Percentiles rank a stretch among this genome's conserved stretches.
Conservation (phyloP, 1,140 invertebrate genomes). For the Gonioctena quinquepunctata region DNA sequence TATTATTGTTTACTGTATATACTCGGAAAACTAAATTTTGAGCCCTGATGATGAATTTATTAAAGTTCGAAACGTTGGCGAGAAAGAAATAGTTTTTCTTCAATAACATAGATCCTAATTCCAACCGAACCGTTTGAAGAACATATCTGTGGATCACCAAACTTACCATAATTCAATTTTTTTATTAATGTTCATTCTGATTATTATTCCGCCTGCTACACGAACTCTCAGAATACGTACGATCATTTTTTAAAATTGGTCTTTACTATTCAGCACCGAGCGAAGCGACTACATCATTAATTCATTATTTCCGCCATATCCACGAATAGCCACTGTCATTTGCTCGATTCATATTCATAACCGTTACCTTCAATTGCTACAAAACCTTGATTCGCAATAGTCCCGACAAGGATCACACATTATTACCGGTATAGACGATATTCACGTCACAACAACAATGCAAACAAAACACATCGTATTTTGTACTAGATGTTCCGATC, state of each 20-base stretch:
- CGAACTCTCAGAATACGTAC: neutral
- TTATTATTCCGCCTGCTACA: neutral
- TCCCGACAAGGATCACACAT: neutral
- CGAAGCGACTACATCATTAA: neutral
- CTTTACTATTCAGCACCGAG: neutral
- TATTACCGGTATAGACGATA: neutral
- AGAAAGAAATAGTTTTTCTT: no score
- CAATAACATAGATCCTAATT: no score
- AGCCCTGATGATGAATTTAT: no score
- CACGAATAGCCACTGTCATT: neutral
- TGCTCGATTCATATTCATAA: neutral
- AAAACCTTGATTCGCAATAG: neutral
- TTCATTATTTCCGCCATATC: constrained; percentile 3
- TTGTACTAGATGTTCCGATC: no score
- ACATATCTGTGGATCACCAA: no score
- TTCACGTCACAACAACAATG: neutral
- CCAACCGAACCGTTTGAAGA: no score
- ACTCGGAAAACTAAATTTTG: no score
- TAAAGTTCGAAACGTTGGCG: no score
- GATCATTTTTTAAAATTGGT: neutral
- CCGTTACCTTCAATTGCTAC: neutral
- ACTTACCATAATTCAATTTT: neutral
- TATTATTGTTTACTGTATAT: no score
- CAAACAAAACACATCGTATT: no score
- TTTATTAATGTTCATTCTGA: neutral